Percentiles rank a stretch among this genome's conserved stretches.
phyloP scores from a whole-genome alignment of 2,113 vertebrate genomes.

The Sitta europaea region DNA sequence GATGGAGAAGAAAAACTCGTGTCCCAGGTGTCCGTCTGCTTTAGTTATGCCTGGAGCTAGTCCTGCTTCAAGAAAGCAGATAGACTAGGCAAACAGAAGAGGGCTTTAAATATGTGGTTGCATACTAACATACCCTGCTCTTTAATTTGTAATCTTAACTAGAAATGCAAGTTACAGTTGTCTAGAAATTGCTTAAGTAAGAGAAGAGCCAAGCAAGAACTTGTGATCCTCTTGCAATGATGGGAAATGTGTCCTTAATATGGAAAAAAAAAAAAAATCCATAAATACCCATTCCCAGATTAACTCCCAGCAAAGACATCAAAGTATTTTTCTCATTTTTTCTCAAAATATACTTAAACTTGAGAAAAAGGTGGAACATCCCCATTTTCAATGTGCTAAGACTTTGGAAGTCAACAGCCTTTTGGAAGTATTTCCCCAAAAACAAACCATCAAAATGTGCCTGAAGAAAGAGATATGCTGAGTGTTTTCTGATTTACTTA shows the following conservation, averaged over 20 bases:
- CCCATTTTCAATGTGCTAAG: not conserved
- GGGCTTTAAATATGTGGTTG: not conserved
- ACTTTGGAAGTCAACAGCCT: not conserved
- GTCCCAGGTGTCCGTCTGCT: not conserved
- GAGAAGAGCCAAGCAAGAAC: not conserved
- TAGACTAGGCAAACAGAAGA: not conserved
- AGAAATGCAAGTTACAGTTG: not conserved
- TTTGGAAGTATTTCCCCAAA: not conserved
- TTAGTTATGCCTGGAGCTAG: not conserved
- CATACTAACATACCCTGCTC: not conserved
- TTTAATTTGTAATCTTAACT: not conserved
- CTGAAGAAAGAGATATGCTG: not conserved
- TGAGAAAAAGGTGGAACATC: not conserved
- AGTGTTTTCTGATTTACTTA: not conserved
- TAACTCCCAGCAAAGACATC: not conserved
- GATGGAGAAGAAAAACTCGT: not conserved
- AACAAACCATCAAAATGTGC: not conserved
- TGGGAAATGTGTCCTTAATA: not conserved
- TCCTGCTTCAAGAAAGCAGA: not conserved
- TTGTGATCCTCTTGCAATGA: not conserved
- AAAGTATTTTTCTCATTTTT: not conserved
- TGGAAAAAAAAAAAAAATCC: not conserved
- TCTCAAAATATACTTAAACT: not conserved
- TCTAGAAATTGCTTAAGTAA: not conserved
- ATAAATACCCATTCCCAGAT: not conserved